These are phyloP conservation scores for Peromyscus eremicus DNA, from an alignment of 2,797 vertebrate species.

Conservation along the genomic window DNA sequence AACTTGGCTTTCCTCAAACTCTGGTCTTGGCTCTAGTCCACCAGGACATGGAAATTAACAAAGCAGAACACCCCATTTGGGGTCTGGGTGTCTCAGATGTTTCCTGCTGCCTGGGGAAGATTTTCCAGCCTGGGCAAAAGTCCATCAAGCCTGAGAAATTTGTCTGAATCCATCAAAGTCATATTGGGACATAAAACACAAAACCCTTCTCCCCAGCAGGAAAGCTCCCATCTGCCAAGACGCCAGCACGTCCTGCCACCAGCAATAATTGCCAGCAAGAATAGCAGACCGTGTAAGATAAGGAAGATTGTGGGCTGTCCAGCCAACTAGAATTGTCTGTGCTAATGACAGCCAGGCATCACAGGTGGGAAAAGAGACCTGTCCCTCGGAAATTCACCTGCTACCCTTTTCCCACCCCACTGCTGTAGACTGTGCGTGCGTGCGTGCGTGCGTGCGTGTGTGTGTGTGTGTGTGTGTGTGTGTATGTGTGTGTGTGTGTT, in stretches of 20 bases:
- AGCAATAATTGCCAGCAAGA: slow-evolving; percentile 70
- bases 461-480: not conserved
- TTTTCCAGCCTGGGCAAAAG: slow-evolving; percentile 75
- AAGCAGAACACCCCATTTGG: slow-evolving; percentile 66
- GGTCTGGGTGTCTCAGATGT: slow-evolving; percentile 75
- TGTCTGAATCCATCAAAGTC: slow-evolving; percentile 82
- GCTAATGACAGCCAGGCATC: not conserved
- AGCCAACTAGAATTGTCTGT: slow-evolving; percentile 38
- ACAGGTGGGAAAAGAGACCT: not conserved
- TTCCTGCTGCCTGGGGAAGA: slow-evolving; percentile 75
- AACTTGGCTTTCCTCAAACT: slow-evolving; percentile 36
- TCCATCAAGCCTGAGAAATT: slow-evolving; percentile 79
- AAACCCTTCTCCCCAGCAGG: slow-evolving; percentile 72
- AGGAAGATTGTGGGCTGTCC: slow-evolving; percentile 57
- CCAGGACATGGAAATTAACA: slow-evolving; percentile 65
- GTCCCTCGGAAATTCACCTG: slow-evolving; percentile 38
- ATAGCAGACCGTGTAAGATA: slow-evolving; percentile 56
- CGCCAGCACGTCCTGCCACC: slow-evolving; percentile 70
- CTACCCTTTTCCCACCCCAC: too few relatives aligned
- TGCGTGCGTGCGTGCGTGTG: not conserved
- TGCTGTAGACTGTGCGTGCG: not conserved
- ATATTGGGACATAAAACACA: slow-evolving; percentile 77
- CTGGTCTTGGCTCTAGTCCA: slow-evolving; percentile 29
- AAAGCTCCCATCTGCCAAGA: slow-evolving; percentile 75
- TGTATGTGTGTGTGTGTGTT: not conserved